Conservation (phyloP, 2,888 invertebrate species). For the Orthosia incerta region DNA sequence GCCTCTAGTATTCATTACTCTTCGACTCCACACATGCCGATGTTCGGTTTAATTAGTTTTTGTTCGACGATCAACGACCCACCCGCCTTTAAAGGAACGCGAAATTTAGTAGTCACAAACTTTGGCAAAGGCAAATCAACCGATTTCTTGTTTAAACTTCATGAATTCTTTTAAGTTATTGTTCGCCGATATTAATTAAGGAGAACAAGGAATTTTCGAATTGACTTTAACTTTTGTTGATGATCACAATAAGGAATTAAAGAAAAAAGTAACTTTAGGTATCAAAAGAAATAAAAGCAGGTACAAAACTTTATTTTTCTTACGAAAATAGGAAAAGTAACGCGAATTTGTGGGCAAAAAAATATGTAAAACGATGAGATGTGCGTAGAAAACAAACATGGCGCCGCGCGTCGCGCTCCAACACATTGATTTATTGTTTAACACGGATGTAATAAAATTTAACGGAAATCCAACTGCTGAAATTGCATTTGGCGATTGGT, state of each 20-base stretch:
- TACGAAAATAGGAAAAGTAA: slow-evolving; percentile 39
- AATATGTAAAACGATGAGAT: slow-evolving; percentile 60
- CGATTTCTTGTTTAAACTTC: slow-evolving; percentile 54
- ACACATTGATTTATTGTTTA: slow-evolving; percentile 72
- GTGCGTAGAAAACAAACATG: slow-evolving; percentile 66
- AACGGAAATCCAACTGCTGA: slow-evolving; percentile 57
- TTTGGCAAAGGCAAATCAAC: slow-evolving; percentile 55
- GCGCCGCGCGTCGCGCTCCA: slow-evolving; percentile 58
- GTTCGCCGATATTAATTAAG: slow-evolving; percentile 39
- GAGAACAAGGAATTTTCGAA: slow-evolving; percentile 30
- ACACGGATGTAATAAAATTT: slow-evolving; percentile 69
- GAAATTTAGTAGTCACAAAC: slow-evolving; percentile 64
- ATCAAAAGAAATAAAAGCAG: slow-evolving; percentile 23
- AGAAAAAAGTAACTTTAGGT: slow-evolving; percentile 6
- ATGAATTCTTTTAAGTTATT: slow-evolving; percentile 42
- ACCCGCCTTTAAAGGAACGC: slow-evolving; percentile 74
- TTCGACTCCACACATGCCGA: slow-evolving; percentile 81
- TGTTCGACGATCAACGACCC: slow-evolving; percentile 78
- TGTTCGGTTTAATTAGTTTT: slow-evolving; percentile 88
- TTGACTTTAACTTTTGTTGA: slow-evolving; percentile 27
- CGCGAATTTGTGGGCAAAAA: slow-evolving; percentile 44
- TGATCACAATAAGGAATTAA: slow-evolving; percentile 19
- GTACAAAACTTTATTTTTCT: slow-evolving; percentile 21
- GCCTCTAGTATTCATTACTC: slow-evolving; percentile 83
- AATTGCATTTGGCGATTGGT: slow-evolving; percentile 65